Evolutionary conservation across 2,113 vertebrate genomes (phyloP).

Genomic region (Nannobrachium achirus): DNA sequence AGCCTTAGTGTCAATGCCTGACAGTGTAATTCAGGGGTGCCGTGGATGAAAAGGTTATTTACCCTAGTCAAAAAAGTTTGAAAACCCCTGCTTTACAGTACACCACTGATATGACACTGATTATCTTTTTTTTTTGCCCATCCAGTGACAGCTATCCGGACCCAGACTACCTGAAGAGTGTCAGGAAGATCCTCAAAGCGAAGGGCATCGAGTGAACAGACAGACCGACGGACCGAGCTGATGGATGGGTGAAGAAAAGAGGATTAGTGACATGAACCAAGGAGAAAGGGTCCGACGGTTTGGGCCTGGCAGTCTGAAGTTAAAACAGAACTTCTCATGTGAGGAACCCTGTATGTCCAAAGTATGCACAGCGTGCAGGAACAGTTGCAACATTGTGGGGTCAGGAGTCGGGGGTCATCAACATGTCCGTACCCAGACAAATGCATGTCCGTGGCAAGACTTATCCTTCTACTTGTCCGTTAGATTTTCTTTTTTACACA

Average conservation of each 20-base stretch:
- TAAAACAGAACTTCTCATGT: neutral
- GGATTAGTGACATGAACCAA: neutral
- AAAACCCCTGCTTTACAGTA: too few species aligned
- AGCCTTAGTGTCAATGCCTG: too few species aligned
- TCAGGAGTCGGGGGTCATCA: too few species aligned
- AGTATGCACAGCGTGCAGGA: neutral
- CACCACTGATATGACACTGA: too few species aligned
- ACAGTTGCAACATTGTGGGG: neutral
- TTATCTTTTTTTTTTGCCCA: conserved; percentile 33
- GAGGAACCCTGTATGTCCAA: neutral
- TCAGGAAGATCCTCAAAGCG: conserved; percentile 59
- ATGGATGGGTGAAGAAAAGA: neutral
- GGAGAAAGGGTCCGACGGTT: neutral
- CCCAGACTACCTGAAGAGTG: conserved; percentile 64
- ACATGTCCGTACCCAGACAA: too few species aligned
- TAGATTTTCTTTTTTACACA: too few species aligned
- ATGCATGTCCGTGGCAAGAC: too few species aligned
- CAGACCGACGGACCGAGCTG: neutral
- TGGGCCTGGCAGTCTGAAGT: neutral
- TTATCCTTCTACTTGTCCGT: too few species aligned
- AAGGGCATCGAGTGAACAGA: conserved; percentile 63
- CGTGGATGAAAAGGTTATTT: too few species aligned
- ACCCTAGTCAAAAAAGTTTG: too few species aligned
- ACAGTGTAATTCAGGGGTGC: too few species aligned
- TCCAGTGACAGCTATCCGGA: conserved; percentile 68